Conservation (phyloP, 2,113 vertebrate genomes). For the Acinonyx jubatus region DNA sequence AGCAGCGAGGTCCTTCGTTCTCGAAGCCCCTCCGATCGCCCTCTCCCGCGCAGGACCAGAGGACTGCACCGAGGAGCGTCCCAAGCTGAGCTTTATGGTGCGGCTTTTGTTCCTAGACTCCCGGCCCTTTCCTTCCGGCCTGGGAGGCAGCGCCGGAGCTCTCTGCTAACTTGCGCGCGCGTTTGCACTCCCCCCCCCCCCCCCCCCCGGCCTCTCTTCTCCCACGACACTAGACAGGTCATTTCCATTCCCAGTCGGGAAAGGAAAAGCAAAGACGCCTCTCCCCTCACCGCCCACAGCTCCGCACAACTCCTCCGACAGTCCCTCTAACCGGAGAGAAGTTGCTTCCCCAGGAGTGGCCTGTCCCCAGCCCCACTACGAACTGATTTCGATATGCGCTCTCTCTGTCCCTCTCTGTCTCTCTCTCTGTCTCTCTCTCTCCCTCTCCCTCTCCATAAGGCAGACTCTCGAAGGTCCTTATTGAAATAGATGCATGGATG, state of each 20-base stretch:
- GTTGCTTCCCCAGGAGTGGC: not conserved
- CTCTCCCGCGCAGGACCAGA: not conserved
- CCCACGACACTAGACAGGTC: not conserved
- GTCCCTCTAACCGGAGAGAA: constrained; percentile 50
- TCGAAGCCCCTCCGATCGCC: not conserved
- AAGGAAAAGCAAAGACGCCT: not conserved
- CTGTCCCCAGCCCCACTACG: not conserved
- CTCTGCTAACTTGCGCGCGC: constrained; percentile 30
- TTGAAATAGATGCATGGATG: not conserved
- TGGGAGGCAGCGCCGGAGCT: not conserved
- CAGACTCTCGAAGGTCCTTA: not conserved
- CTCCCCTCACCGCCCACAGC: not conserved
- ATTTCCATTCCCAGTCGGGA: not conserved
- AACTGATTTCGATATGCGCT: no score
- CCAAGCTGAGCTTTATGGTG: not conserved
- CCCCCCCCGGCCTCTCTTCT: not conserved
- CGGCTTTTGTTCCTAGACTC: not conserved
- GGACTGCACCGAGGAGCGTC: not conserved
- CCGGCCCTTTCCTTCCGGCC: accelerated
- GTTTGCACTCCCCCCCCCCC: not conserved
- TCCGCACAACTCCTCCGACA: not conserved
- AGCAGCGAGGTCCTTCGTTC: not conserved
- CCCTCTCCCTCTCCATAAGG: not conserved
- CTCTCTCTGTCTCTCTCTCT: not conserved
- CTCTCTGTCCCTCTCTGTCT: no score